Conservation (phyloP, 2,888 invertebrate species). For the Crioceris asparagi region DNA sequence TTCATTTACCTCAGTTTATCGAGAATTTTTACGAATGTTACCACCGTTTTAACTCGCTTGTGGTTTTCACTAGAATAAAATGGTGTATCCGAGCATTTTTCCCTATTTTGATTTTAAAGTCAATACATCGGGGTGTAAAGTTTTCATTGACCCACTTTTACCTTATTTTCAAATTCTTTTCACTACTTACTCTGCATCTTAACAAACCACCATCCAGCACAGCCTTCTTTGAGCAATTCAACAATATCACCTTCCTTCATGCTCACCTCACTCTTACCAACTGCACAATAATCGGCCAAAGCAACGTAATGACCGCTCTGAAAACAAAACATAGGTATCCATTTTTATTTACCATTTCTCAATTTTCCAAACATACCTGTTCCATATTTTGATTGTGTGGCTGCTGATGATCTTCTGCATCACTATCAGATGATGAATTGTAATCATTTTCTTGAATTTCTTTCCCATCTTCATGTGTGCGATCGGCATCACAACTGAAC, state of each 20-base stretch:
- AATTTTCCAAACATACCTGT: neutral
- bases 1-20: too few relatives aligned
- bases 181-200: slow-evolving; percentile 58
- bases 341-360: neutral
- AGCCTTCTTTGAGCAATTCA: slow-evolving; percentile 83
- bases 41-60: too few relatives aligned
- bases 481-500: slow-evolving; percentile 37
- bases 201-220: slow-evolving; percentile 96
- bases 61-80: too few relatives aligned
- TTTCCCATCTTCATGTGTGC: slow-evolving; percentile 27
- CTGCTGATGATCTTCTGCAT: slow-evolving; percentile 66
- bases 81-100: too few relatives aligned
- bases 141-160: too few relatives aligned
- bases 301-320: slow-evolving; percentile 76
- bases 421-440: slow-evolving; percentile 88
- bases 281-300: slow-evolving; percentile 85
- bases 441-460: slow-evolving; percentile 60
- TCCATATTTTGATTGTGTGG: neutral
- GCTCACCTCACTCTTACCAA: slow-evolving; percentile 83
- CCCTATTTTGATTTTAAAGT: too few relatives aligned
- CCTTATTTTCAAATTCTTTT: neutral
- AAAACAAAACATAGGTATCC: too few relatives aligned
- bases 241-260: slow-evolving; percentile 84
- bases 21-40: too few relatives aligned
- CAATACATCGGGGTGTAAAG: too few relatives aligned